Percentiles rank a stretch among this genome's conserved stretches.
phyloP scores from a whole-genome alignment of 2,888 invertebrate species.

The Acronicta psi region DNA sequence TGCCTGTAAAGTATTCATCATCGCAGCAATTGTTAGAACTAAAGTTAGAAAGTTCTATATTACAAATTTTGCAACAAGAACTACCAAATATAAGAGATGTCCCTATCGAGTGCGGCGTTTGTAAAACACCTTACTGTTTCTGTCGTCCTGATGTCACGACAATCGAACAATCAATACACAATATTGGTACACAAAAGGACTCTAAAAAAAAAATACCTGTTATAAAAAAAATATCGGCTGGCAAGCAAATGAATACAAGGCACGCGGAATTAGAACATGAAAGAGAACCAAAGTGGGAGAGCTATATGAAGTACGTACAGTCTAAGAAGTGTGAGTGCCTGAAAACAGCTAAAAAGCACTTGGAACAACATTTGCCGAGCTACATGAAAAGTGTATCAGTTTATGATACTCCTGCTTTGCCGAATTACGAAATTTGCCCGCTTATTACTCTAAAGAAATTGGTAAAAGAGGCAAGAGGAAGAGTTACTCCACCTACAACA shows the following conservation, averaged over 20 bases:
- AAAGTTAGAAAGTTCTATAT: constrained; percentile 75
- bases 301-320: constrained; percentile 69
- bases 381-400: constrained; percentile 75
- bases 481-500: constrained; percentile 34
- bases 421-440: constrained; percentile 72
- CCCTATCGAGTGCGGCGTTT: constrained; percentile 65
- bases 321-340: constrained; percentile 70
- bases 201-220: background rate
- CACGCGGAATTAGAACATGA: constrained; percentile 63
- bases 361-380: constrained; percentile 73
- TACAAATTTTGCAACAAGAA: constrained; percentile 78
- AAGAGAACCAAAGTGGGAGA: constrained; percentile 76
- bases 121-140: constrained; percentile 63
- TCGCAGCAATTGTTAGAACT: constrained; percentile 69
- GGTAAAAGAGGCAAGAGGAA: constrained; percentile 66
- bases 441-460: constrained; percentile 64
- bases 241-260: constrained; percentile 1
- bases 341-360: constrained; percentile 72
- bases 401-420: constrained; percentile 66
- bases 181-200: background rate
- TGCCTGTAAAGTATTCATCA: constrained; percentile 71
- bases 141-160: background rate
- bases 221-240: background rate
- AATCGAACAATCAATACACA: no score
- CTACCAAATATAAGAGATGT: constrained; percentile 68